Conservation (phyloP, 2,888 invertebrate genomes). For the Epsilonema sp. region DNA sequence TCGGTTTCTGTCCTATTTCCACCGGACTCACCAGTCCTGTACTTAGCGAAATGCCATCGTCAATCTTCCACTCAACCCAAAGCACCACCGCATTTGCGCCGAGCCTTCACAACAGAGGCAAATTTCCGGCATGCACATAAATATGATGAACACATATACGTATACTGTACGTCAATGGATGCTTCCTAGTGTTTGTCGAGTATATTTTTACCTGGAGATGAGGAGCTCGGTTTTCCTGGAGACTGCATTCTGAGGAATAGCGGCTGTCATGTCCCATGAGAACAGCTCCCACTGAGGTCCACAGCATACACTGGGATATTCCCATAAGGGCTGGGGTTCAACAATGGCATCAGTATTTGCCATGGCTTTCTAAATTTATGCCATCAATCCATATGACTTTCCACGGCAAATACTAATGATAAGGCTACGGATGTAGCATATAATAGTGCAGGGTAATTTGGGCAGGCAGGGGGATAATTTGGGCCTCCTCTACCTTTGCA, state of each 20-base stretch:
- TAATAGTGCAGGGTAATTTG: too few species aligned
- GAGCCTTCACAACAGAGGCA: constrained; percentile 11
- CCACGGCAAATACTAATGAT: too few species aligned
- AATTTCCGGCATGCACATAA: too few species aligned
- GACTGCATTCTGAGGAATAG: background rate
- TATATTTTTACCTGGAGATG: too few species aligned
- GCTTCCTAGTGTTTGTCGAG: too few species aligned
- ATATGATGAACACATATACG: background rate
- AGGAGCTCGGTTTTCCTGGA: too few species aligned
- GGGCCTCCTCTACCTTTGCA: too few species aligned
- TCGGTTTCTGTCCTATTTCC: background rate
- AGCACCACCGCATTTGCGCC: constrained; percentile 18
- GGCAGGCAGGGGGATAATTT: too few species aligned
- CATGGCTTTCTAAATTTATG: constrained; percentile 46
- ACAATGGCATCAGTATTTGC: constrained; percentile 52
- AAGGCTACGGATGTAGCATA: too few species aligned
- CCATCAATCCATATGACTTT: too few species aligned
- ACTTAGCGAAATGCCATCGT: constrained; percentile 8
- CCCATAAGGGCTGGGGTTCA: constrained; percentile 91
- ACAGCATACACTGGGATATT: constrained; percentile 48
- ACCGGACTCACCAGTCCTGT: constrained; percentile 11
- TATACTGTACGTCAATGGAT: background rate
- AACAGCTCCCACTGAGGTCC: constrained; percentile 1
- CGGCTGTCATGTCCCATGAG: background rate
- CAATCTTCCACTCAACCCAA: constrained; percentile 19